Evolutionary conservation across 2,797 vertebrate species (phyloP), one percentile per base, ranked within the genome.

Genomic region (Amphiprion clarkii): DNA sequence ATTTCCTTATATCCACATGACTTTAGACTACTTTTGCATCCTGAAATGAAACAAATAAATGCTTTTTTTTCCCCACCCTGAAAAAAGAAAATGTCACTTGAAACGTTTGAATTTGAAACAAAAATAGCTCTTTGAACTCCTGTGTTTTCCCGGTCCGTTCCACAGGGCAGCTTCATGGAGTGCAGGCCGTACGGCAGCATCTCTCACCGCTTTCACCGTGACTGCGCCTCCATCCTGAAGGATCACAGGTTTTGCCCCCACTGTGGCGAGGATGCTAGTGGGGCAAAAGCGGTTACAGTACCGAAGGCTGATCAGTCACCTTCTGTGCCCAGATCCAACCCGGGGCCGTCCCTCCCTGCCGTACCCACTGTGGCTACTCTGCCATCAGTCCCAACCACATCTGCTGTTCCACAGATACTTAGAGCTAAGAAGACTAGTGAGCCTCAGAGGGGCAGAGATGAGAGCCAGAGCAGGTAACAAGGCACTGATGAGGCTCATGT

Each of bases 91-190:
- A 16, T 31, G 10, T 27, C 33, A 17, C 14, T 44, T 44, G 42
- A 44, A 44, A 44, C 16, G 42, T 36, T 13, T 39, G 17, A 17
- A n/a, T 48, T n/a, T 46, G 7, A 46, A 46, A 3, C 36, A 9
- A 36, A 36, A 36, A 33, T 8, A 33, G 1, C 11, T 10, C 36
- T 39, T 39, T 39, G 36, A 14, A 16, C 42, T 17, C 0, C 42
- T 17, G 42, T 44, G 14, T 44, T 44, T 44, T 61, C 4, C 13
- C 8, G 44, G 0, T 81, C 40, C 44, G 5, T 58, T 44, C 52
- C 48, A n/a, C 79, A 99, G 98, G 98, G 98, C 53, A 96, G 95
- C 19, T 99, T 98, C 88, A 96, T 99, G 96, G 98, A 99, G 89
- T 99, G 98, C 87, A 95, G 96, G 81, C 98, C 97, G 0, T 97